Base-by-base conservation (phyloP, 2,888 invertebrate genomes). In the Noctua janthe region DNA sequence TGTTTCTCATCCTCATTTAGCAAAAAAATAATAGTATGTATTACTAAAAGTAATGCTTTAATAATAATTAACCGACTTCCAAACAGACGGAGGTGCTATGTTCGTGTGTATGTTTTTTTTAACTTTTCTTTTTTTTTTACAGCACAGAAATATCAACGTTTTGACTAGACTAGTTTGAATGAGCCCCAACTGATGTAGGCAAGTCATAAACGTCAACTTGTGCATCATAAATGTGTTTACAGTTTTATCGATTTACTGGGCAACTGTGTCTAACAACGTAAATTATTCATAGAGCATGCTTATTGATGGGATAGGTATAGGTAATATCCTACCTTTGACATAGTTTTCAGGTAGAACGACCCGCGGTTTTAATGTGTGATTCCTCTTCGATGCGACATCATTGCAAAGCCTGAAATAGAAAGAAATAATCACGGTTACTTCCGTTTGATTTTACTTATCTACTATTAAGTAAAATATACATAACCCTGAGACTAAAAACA, bases 271-370 rank as follows among this genome's bases (percentile, higher is more conserved):
- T 59, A 4, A 15, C 75, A 67, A 47, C 4, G 20, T 59, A 43
- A 80, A 69, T 54, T 83, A 81, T 83, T 76, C 59, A 83, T 76
- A 76, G 54, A 29, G 39, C 54, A 39, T 15, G 76, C 47, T 47
- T 81, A 76, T 76, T 81, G 69, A 83, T 47, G 82, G 29, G 29
- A 29, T 29, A 29, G 29, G 29, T 29, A 54, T 23, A 47, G 3
- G 17, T 54, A 35, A 35, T 47, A 70, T 7, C 69, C n/a, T 96
- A 98, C 98, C 98, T 98, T 98, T 98, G 81, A 98, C 97, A 97
- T 98, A 98, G 95, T 97, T 97, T 92, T 98, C 98, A 59, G 98
- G 98, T 87, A 98, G 94, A 85, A 98, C 98, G 81, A 98, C 98
- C 90, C 98, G 97, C 23, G 98, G 98, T 92, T 97, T 97, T 85